These are phyloP conservation scores for Coelinius sp. DNA, from an alignment of 2,888 invertebrate genomes.

Conservation along the genomic window DNA sequence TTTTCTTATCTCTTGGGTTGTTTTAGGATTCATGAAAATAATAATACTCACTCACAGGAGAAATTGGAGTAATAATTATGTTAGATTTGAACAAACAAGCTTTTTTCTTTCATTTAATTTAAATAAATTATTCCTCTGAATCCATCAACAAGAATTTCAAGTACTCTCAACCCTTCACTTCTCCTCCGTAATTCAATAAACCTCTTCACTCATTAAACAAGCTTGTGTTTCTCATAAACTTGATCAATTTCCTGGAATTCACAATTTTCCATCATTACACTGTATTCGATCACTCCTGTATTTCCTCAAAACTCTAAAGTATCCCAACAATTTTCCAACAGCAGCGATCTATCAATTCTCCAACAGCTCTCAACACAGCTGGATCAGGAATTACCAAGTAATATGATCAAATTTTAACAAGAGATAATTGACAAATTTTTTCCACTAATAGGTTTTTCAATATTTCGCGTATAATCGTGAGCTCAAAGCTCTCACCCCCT, in stretches of 20 bases:
- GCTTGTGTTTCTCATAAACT: neutral
- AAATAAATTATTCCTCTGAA: too few species aligned
- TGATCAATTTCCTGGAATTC: neutral
- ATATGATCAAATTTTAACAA: neutral
- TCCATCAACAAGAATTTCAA: too few species aligned
- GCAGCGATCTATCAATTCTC: neutral
- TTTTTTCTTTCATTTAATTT: too few species aligned
- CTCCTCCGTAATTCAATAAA: neutral
- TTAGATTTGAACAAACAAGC: too few species aligned
- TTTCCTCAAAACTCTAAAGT: neutral
- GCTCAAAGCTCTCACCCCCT: too few species aligned
- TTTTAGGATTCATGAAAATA: neutral
- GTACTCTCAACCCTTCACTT: too few species aligned
- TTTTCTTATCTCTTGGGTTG: neutral
- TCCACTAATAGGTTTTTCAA: too few species aligned
- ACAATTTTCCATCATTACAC: neutral
- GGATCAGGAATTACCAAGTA: neutral
- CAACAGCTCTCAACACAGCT: neutral
- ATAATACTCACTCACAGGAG: neutral
- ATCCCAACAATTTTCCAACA: neutral
- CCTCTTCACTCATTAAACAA: neutral
- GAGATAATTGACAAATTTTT: conserved; percentile 33
- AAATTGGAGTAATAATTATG: too few species aligned
- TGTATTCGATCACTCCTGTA: neutral
- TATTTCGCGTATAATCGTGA: too few species aligned